Evolutionary conservation across 2,797 vertebrate species (phyloP).

Genomic region (Coracias cyanogaster): DNA sequence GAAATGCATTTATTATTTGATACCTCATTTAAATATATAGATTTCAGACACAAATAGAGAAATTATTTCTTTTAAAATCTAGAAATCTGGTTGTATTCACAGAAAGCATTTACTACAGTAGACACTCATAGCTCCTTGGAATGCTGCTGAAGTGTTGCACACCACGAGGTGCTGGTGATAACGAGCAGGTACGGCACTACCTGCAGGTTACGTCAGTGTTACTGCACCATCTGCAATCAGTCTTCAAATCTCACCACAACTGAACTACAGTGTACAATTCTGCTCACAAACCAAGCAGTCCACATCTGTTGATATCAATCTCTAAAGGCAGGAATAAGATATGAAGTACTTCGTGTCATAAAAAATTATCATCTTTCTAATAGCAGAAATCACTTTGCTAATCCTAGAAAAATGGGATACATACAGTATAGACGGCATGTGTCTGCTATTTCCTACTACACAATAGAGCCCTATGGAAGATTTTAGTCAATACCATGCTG

Average conservation of each 20-base stretch:
- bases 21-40: not conserved
- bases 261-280: not conserved
- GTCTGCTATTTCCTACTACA: not conserved
- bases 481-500: not conserved
- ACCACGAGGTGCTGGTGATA: fast-evolving
- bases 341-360: not conserved
- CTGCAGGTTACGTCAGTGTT: not conserved
- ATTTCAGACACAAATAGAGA: not conserved
- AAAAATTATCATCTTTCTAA: not conserved
- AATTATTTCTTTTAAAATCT: not conserved
- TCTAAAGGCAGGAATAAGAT: not conserved
- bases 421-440: not conserved
- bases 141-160: not conserved
- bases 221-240: fast-evolving
- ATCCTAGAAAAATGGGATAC: not conserved
- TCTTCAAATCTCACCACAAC: not conserved
- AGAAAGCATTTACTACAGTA: not conserved
- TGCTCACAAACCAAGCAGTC: not conserved
- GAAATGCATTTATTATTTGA: not conserved
- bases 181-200: not conserved
- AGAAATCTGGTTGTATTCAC: not conserved
- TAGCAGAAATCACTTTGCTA: not conserved
- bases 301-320: not conserved
- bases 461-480: not conserved
- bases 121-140: not conserved